Evolutionary conservation across 2,888 invertebrate species (phyloP), one percentile per base, ranked within the genome.

Genomic region (Argyresthia goedartella): DNA sequence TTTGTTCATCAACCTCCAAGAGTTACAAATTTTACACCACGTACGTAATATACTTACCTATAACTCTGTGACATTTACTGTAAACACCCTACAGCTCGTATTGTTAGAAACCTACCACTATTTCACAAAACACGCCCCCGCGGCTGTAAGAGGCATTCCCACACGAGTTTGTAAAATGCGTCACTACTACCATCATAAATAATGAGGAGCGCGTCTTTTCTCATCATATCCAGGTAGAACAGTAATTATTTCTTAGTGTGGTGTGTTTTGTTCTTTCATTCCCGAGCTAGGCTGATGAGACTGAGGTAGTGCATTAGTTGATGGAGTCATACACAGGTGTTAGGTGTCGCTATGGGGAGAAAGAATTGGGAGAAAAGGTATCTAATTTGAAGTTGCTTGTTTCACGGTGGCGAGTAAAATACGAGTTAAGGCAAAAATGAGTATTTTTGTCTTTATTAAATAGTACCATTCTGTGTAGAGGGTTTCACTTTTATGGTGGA

Each of bases 291-390:
- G 52, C 59, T 71, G 72, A 74, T 71, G 75, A 76, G 73, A 72
- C 73, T 71, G 70, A 53, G 64, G 63, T 69, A 77, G 76, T 80
- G 79, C 81, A 80, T 81, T 81, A 81, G 76, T 73, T 79, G 80
- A 81, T 81, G 79, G 75, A 70, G 74, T 80, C 74, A 77, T 64
- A 63, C 64, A 65, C 50, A 42, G 45, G 47, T 35, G 41, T 44
- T 25, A 25, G 3, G 6, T 25, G 2, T 42, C 34, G 48, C 36
- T 13, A 51, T 35, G 36, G 25, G 14, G 16, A 39, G 36, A 8
- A 44, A 49, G 51, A 50, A 51, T 14, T 10, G 25, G 2, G 25
- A n/a, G 25, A 25, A 25, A 25, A 25, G 25, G 25, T 25, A 6
- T 4, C 25, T 25, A 25, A 25, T 25, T 25, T 25, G 25, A 25